A percentile compares a stretch with the other conserved stretches of the same genome.
phyloP scores from a whole-genome alignment of 2,888 invertebrate genomes.

The Nysson spinosus region DNA sequence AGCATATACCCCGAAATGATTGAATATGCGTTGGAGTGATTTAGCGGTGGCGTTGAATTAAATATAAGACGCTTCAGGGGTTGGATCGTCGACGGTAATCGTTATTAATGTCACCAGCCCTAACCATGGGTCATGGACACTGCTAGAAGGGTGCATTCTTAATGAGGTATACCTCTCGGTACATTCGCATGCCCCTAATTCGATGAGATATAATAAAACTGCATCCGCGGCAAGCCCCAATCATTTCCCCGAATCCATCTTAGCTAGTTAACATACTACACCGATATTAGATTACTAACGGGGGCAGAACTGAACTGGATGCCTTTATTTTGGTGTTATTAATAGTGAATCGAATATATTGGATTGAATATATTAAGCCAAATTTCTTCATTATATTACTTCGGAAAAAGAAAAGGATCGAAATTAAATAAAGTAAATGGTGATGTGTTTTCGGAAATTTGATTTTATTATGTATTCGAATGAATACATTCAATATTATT shows the following conservation, averaged over 20 bases:
- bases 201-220: constrained; percentile 60
- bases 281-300: constrained; percentile 26
- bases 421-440: too few species aligned
- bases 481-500: too few species aligned
- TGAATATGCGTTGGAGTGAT: constrained; percentile 67
- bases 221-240: constrained; percentile 51
- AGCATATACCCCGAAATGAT: constrained; percentile 60
- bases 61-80: constrained; percentile 67
- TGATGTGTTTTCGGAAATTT: too few species aligned
- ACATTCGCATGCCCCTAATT: constrained; percentile 56
- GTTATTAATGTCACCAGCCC: constrained; percentile 72
- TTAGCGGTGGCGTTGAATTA: constrained; percentile 72
- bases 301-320: too few species aligned
- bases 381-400: too few species aligned
- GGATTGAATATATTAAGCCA: too few species aligned
- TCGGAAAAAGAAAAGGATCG: too few species aligned
- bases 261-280: constrained; percentile 25
- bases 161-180: constrained; percentile 65
- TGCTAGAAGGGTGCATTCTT: constrained; percentile 70
- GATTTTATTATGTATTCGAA: too few species aligned
- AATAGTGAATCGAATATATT: too few species aligned
- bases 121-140: constrained; percentile 68
- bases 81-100: constrained; percentile 62
- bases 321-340: too few species aligned
- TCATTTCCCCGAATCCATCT: constrained; percentile 54